Base-by-base conservation (phyloP, 2,888 invertebrate genomes). In the Chalcosyrphus nemorum region DNA sequence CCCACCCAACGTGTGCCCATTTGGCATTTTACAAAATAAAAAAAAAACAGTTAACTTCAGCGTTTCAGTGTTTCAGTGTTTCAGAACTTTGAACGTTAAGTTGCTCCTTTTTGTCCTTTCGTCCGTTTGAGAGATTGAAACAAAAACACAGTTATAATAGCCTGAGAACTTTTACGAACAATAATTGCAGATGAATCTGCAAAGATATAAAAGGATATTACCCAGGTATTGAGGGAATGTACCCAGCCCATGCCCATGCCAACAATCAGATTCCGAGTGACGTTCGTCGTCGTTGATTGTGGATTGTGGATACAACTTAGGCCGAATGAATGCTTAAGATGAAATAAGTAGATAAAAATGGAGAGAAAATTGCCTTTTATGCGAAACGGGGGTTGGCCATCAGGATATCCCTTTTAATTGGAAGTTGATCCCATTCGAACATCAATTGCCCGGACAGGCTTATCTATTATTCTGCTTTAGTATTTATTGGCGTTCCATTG, bases 401-500 rank as follows among this genome's bases (percentile, higher is more conserved):
- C 27, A 61, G 80, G 75, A 84, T 80, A 84, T 84, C 74, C 80
- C 74, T 84, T 84, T 84, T 84, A 84, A 84, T 84, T 80, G 80
- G 84, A 84, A 84, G 80, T 84, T 84, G 80, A 84, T 84, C 80
- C 84, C 74, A 70, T 80, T 80, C 74, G 84, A 80, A 74, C 84
- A 74, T 75, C 84, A 84, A 84, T 84, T 84, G 84, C 84, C 80
- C 70, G 74, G 80, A 80, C 84, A 84, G 84, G 78, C 84, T 80
- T 84, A 84, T 84, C 84, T 84, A 70, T 84, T 75, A 75, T 80
- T 84, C 56, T 70, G 57, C 61, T 47, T 68, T 50, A 63, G 82
- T 72, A 77, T 82, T 82, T 72, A 72, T 68, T 66, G 78, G 56
- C 66, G 52, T 76, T 71, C n/a, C 81, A 81, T 81, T 81, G 76